These are phyloP conservation scores for Trinectes maculatus DNA, from an alignment of 2,113 vertebrate genomes.

Conservation along the genomic window DNA sequence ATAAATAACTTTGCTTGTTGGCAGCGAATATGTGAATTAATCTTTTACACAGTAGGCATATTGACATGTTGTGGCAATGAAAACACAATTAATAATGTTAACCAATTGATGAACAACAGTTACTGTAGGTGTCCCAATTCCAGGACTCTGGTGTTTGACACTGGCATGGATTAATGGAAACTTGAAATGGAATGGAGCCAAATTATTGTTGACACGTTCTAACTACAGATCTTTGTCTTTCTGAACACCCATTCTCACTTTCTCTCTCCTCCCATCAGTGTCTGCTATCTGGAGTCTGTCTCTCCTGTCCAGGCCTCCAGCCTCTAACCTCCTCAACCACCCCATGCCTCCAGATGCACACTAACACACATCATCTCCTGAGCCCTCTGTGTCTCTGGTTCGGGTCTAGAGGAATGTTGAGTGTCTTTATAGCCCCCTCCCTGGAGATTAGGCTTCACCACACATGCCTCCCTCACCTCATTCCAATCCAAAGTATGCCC, in stretches of 20 bases:
- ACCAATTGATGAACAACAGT: too few species aligned
- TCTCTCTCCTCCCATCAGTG: neutral
- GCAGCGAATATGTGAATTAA: neutral
- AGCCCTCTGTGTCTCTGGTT: constrained; percentile 41
- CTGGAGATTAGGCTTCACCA: constrained; percentile 71
- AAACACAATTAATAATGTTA: constrained; percentile 5
- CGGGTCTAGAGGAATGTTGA: constrained; percentile 74
- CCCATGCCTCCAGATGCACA: constrained; percentile 2
- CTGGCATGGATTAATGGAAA: neutral
- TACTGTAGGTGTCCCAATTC: neutral
- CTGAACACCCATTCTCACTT: neutral
- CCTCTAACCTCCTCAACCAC: neutral
- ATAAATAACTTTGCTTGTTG: neutral
- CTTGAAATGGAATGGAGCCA: neutral
- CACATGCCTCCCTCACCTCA: constrained; percentile 48
- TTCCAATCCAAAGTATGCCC: constrained; percentile 76
- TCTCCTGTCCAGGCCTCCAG: neutral
- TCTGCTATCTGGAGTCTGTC: neutral
- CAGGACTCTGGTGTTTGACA: neutral
- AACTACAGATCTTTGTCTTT: neutral
- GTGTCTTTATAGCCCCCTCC: constrained; percentile 69
- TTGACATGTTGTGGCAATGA: neutral
- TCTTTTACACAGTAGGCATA: too few species aligned
- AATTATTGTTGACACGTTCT: too few species aligned
- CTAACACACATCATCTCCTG: constrained; percentile 18